A percentile compares a stretch with the other conserved stretches of the same genome.
Evolutionary conservation across 2,888 invertebrate genomes (phyloP).

Genomic region (Ophion obscuratus): DNA sequence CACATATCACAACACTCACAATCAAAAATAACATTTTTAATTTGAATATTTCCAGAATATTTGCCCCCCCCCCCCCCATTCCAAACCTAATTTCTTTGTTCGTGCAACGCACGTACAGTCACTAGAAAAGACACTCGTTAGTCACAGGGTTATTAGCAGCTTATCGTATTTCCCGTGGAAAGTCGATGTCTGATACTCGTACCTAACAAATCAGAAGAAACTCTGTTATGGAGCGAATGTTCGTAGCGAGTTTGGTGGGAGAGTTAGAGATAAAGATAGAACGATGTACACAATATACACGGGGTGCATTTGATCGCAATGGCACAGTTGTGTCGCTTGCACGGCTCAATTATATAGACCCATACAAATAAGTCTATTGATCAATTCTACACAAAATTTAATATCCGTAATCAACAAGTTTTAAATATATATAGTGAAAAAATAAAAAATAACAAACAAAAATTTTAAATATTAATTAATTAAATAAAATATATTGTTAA

Average conservation of each 20-base stretch:
- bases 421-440: neutral
- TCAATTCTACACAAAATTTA: neutral
- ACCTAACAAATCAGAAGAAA: conserved; percentile 40
- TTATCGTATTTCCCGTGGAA: conserved; percentile 7
- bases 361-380: neutral
- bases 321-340: conserved; percentile 68
- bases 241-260: neutral
- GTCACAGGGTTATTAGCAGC: neutral
- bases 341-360: neutral
- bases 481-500: neutral
- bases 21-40: too few species aligned
- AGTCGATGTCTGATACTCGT: neutral
- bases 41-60: too few species aligned
- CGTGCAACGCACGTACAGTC: neutral
- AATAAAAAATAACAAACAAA: neutral
- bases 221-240: conserved; percentile 33
- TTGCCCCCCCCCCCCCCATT: too few species aligned
- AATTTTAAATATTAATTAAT: neutral
- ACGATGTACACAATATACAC: conserved; percentile 73
- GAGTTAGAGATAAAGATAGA: conserved; percentile 67
- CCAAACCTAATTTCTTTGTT: neutral
- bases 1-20: too few species aligned
- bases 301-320: conserved; percentile 70
- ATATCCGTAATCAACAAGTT: neutral
- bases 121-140: neutral